A percentile compares a stretch with the other conserved stretches of the same genome.
Evolutionary conservation across 2,888 invertebrate species (phyloP).

Genomic region (Brachypterus glaber): DNA sequence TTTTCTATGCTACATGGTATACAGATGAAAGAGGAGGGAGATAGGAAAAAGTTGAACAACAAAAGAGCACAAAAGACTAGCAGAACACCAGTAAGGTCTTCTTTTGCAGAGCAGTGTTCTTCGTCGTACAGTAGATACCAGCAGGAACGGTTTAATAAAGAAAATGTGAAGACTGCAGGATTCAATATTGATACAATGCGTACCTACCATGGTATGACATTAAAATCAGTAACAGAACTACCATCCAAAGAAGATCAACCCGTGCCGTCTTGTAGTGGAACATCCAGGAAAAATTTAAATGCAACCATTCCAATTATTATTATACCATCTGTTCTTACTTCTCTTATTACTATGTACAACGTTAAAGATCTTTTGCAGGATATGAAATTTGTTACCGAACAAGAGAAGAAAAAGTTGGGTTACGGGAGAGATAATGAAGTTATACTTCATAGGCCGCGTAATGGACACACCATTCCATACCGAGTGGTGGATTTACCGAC

Average conservation of each 20-base stretch:
- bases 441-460: conserved; percentile 71
- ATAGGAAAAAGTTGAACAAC: conserved; percentile 44
- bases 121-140: conserved; percentile 94
- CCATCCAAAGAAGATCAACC: conserved; percentile 46
- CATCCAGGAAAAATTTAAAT: conserved; percentile 52
- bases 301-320: conserved; percentile 99
- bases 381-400: conserved; percentile 70
- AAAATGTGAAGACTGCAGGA: conserved; percentile 86
- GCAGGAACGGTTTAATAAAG: conserved; percentile 88
- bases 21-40: conserved; percentile 83
- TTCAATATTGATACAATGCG: conserved; percentile 98
- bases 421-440: conserved; percentile 84
- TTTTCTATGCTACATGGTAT: conserved; percentile 82
- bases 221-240: conserved; percentile 93
- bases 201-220: conserved; percentile 93
- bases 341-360: conserved; percentile 96
- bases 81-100: conserved; percentile 57
- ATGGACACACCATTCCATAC: conserved; percentile 78
- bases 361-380: conserved; percentile 93
- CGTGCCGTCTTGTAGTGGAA: conserved; percentile 26
- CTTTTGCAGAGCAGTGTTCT: conserved; percentile 52
- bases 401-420: conserved; percentile 77
- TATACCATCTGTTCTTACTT: conserved; percentile 87
- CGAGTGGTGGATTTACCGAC: conserved; percentile 91
- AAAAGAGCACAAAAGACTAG: conserved; percentile 53